Base-by-base conservation (phyloP, 2,888 invertebrate genomes). In the Drosophila macrospina region DNA sequence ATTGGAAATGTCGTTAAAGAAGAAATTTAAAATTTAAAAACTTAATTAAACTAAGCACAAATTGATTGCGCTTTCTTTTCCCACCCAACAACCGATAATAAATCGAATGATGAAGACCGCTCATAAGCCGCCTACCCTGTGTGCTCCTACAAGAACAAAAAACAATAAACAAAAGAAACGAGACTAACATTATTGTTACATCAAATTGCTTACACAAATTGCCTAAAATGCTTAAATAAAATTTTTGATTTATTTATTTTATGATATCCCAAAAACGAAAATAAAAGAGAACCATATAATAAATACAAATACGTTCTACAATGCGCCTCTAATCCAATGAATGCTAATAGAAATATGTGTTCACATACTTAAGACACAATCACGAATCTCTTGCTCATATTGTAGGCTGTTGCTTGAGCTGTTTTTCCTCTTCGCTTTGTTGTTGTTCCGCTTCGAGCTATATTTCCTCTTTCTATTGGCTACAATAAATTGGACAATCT, bases 101-200 rank as follows among this genome's bases (percentile, higher is more conserved):
- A 85, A 86, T 80, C 86, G 89, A 89, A 91, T 90, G 89, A 82
- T 86, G 90, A 85, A 90, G 89, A 91, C 91, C 91, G 91, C 90
- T 91, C 91, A 91, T 90, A 89, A 90, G 91, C 91, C 90, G 91
- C 91, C 91, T 91, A 91, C 92, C 92, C 92, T 91, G 89, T 91
- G 91, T 91, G 90, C 91, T 91, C 91, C 90, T 89, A 90, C 78
- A 63, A 76, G 39, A 71, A 69, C 51, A 69, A 69, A 61, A 63
- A 47, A 48, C 39, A 64, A 51, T 45, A 69, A 57, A 69, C 32
- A 48, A 73, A 65, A n/a, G 41, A 36, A 41, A 60, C 20, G 10
- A 50, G 15, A 51, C 30, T 34, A 13, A 47, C 48, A 54, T 16
- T 16, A 15, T 39, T 39, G 10, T 45, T 15, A 52, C 41, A 59